Evolutionary conservation across 2,113 vertebrate species (phyloP), one percentile per base, ranked within the genome.

Genomic region (Sceloporus undulatus): DNA sequence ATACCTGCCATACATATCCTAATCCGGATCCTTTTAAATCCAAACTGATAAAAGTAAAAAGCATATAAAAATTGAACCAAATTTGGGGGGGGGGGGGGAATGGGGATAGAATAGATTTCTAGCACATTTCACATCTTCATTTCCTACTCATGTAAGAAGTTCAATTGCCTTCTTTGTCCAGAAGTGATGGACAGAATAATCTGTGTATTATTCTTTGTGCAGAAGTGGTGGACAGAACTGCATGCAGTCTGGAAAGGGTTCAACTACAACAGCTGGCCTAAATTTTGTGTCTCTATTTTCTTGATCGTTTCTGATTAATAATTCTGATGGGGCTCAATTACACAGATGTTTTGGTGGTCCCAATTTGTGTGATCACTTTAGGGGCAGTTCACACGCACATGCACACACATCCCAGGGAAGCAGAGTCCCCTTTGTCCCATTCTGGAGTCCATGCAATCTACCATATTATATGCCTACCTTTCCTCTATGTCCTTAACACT

Each of bases 81-180:
- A 0, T 86, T 79, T 93, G 62, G 14, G 56, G 56, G 85, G 62
- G 14, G 56, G 56, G 85, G 13, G 66, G 65, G 2, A 42, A 40
- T 0, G 1, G 65, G 65, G 2, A 77, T 8, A 0, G 0, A 3
- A 54, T 62, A 38, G 18, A 75, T 34, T 85, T 70, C 84, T 59
- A 0, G 13, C 76, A 66, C 87, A 85, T 11, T 90, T 81, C 87
- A 86, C 84, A 82, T 80, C 75, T 89, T 82, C 85, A 82, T 21
- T 70, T 70, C 2, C 9, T 52, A 7, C 13, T 21, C 25, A 34
- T 75, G 23, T 23, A 34, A 34, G 34, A 34, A 34, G 34, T 34
- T 34, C 91, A 9, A 42, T 40, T 29, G 29, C 29, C 70, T 14
- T 11, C 68, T 54, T 40, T 71, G 70, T 40, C n/a, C 42, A 48